A percentile compares a stretch with the other conserved stretches of the same genome.
Conservation (phyloP, 2,888 invertebrate species). For the Bombylius major region DNA sequence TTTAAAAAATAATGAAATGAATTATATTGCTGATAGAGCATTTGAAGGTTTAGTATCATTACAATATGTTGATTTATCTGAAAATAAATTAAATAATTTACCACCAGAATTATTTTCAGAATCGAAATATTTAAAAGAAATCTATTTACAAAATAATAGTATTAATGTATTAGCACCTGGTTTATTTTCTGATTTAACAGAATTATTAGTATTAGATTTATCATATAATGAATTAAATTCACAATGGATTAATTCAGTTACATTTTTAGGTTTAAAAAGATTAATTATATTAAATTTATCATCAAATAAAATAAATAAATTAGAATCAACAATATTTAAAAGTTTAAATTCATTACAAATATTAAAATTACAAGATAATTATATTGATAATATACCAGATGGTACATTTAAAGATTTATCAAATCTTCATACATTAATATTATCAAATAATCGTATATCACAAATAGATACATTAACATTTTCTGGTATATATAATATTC, state of each 20-base stretch:
- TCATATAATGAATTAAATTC: constrained; percentile 76
- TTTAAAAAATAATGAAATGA: constrained; percentile 77
- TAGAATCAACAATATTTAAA: constrained; percentile 71
- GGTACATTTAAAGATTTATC: constrained; percentile 80
- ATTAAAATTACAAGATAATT: constrained; percentile 73
- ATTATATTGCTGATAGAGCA: constrained; percentile 74
- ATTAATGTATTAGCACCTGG: constrained; percentile 75
- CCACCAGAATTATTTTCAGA: constrained; percentile 78
- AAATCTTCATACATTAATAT: constrained; percentile 75
- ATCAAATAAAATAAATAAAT: constrained; percentile 67
- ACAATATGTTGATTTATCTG: constrained; percentile 74
- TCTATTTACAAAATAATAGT: constrained; percentile 82
- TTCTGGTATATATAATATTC: constrained; percentile 74
- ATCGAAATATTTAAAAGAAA: constrained; percentile 68
- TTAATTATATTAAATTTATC: constrained; percentile 76
- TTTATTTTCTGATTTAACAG: constrained; percentile 68
- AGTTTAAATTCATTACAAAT: constrained; percentile 74
- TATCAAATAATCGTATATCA: constrained; percentile 75
- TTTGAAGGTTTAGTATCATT: constrained; percentile 67
- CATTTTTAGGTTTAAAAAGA: constrained; percentile 77
- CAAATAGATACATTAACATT: constrained; percentile 72
- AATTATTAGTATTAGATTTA: constrained; percentile 66
- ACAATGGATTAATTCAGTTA: constrained; percentile 72
- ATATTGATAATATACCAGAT: constrained; percentile 68
- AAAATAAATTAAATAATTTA: constrained; percentile 77